Evolutionary conservation across 2,797 vertebrate genomes (phyloP), one percentile per base, ranked within the genome.

Genomic region (Myotis myotis): DNA sequence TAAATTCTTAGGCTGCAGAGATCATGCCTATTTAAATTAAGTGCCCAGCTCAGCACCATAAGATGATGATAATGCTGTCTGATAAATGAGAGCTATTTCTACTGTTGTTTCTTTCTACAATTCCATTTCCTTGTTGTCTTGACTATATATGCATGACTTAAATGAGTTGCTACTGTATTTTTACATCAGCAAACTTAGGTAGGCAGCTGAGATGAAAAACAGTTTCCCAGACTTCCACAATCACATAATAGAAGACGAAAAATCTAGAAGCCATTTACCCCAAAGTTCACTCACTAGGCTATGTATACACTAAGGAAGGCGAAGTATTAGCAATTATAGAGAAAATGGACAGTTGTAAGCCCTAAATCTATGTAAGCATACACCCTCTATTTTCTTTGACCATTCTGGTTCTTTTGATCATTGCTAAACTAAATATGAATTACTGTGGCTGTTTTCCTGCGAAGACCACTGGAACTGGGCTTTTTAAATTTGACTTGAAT

Each of bases 1-100:
- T 91, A 92, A 96, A 94, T 80, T 47, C n/a, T 25, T 80, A 87
- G 71, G 57, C 57, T 87, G 30, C 36, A 75, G 64, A 93, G 62
- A 83, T 8, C 6, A 15, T 38, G 74, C 62, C 74, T 95, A 6
- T 87, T 81, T 94, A 81, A 92, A 89, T 89, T 70, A 87, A 72
- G 17, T 86, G 64, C 33, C 41, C 70, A 81, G 36, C 41, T 64
- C 90, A 86, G 70, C 75, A 78, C 36, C 15, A 30, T 9, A 83
- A 78, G 66, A 62, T 81, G 89, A 79, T 44, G 55, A 62, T 83
- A 85, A 82, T 36, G 41, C 47, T 87, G 74, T 85, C 8, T 0
- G 0, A 66, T 92, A 85, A 92, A 71, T 85, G 30, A 51, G 57
- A 90, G 57, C 66, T 53, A 10, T 41, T 94, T 89, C 44, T 41